Conservation (phyloP, 2,113 vertebrate species). For the Pycnonotus jocosus region DNA sequence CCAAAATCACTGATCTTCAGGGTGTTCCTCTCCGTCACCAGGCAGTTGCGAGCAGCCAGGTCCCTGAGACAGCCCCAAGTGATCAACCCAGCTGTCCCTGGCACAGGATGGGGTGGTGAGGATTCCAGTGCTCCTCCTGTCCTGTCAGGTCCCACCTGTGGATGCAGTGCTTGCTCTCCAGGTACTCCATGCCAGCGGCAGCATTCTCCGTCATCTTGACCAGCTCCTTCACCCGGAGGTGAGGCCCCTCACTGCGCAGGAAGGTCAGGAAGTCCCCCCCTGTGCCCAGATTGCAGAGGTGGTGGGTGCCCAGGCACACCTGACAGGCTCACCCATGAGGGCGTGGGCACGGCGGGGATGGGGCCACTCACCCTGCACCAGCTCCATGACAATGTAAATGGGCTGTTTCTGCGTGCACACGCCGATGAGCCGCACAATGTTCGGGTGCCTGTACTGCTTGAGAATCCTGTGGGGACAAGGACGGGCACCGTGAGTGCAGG, state of each 20-base stretch:
- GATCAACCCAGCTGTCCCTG: rapidly evolving
- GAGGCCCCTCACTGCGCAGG: slow-evolving; percentile 78
- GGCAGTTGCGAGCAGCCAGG: slow-evolving; percentile 93
- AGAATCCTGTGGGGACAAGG: slow-evolving; percentile 80
- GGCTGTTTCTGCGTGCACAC: slow-evolving; percentile 97
- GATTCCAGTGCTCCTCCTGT: background rate
- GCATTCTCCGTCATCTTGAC: slow-evolving; percentile 88
- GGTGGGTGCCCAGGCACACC: background rate
- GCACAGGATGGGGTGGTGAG: rapidly evolving
- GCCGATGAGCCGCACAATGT: slow-evolving; percentile 92
- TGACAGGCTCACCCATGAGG: rapidly evolving
- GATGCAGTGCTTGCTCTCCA: slow-evolving; percentile 94
- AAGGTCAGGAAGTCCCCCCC: slow-evolving; percentile 94
- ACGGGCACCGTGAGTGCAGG: rapidly evolving
- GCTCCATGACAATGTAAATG: slow-evolving; percentile 97
- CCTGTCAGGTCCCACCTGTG: slow-evolving; percentile 78
- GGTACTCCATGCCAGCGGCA: slow-evolving; percentile 89
- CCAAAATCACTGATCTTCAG: slow-evolving; percentile 99
- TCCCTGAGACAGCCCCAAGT: slow-evolving; percentile 69
- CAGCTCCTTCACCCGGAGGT: slow-evolving; percentile 77
- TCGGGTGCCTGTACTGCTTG: slow-evolving; percentile 93
- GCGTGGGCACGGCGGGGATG: rapidly evolving
- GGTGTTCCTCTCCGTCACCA: slow-evolving; percentile 83
- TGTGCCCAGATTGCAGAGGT: background rate
- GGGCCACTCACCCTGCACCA: slow-evolving; percentile 80